Percentiles rank a stretch among this genome's conserved stretches.
Evolutionary conservation across 2,888 invertebrate genomes (phyloP).

Genomic region (Fragum whitleyi): DNA sequence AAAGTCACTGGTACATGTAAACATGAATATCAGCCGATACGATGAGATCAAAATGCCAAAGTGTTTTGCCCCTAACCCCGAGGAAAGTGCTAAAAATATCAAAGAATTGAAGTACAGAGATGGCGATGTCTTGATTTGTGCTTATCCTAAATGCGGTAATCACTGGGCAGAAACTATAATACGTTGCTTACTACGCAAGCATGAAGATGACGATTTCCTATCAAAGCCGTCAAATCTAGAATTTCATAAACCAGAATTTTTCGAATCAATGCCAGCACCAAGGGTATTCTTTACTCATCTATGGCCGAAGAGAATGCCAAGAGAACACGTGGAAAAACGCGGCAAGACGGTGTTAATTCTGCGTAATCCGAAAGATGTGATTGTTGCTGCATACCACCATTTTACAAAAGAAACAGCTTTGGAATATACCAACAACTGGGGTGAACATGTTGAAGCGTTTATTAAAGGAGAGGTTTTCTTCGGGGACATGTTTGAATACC

Average conservation of each 20-base stretch:
- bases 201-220: neutral
- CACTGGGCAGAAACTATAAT: constrained; percentile 8
- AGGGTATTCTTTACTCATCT: constrained; percentile 17
- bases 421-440: neutral
- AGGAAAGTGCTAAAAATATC: neutral
- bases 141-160: constrained; percentile 2
- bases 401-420: neutral
- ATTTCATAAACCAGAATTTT: neutral
- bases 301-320: constrained; percentile 8
- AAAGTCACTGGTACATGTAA: no score
- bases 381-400: constrained; percentile 1
- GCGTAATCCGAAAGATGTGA: constrained; percentile 16
- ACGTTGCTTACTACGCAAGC: constrained; percentile 6
- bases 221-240: neutral
- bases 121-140: neutral
- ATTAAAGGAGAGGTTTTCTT: neutral
- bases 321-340: constrained; percentile 7
- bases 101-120: neutral
- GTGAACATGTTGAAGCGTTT: neutral
- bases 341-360: constrained; percentile 10
- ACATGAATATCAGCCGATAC: neutral
- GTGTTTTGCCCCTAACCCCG: neutral
- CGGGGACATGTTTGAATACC: constrained; percentile 4
- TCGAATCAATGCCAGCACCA: neutral
- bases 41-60: neutral